Evolutionary conservation across 1,140 invertebrate species (phyloP), one percentile per base, ranked within the genome.

Genomic region (Aphelenchoides avenae): DNA sequence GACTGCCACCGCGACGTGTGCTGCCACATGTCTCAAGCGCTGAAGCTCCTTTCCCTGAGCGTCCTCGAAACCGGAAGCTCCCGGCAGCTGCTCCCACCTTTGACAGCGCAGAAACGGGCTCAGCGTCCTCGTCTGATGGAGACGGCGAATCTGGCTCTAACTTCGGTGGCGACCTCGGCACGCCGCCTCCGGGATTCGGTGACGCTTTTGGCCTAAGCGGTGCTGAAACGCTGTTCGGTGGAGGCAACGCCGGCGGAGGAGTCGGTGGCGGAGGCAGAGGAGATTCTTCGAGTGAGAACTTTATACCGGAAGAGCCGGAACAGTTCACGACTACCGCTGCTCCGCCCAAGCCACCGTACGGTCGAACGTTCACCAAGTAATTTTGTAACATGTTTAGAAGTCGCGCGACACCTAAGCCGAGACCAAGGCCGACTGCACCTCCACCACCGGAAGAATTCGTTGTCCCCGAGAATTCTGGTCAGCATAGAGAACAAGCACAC

Each of bases 381-480:
- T n/a, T 48, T 15, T 34, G 4, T 5, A 49, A 5, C 42, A 6
- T 46, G 42, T 52, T 52, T 29, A 36, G 29, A 29, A 40, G 40
- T 15, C 40, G 40, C 18, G 34, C 52, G 5, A 15, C 13, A 15
- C 49, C 49, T 18, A 33, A 15, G 30, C 22, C 39, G 15, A n/a
- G 61, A 6, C 42, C 61, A 6, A 31, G 30, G 15, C 30, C 51
- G n/a, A 41, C 48, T 15, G 22, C 43, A 3, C 59, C 43, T 7
- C 34, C 52, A 30, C 52, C 51, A 9, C 68, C 64, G 18, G 54
- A 64, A 36, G 60, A 48, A 24, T 43, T 75, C 47, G 54, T 72
- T 7, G 75, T 75, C 40, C 74, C 73, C 29, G 69, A 72, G 42
- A 75, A 75, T 51, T 77, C 74, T 20, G 73, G 73, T n/a, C n/a